These are phyloP conservation scores for Tetragonula carbonaria DNA, from an alignment of 2,888 invertebrate genomes.

Conservation along the genomic window DNA sequence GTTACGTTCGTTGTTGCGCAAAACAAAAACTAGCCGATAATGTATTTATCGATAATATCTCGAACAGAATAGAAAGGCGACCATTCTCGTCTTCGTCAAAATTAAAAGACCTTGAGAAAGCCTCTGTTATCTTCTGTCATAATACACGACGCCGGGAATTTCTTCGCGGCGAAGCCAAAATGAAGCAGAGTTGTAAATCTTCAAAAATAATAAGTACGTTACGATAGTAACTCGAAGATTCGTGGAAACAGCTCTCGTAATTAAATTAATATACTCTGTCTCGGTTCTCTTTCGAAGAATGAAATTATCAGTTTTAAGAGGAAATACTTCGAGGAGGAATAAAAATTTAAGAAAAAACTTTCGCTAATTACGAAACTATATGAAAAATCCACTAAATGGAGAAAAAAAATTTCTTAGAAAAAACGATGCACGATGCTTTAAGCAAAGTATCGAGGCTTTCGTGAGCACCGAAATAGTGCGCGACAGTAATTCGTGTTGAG, in stretches of 20 bases:
- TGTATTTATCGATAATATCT: conserved; percentile 1
- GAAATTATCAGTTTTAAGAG: neutral
- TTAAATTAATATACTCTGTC: neutral
- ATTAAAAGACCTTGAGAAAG: neutral
- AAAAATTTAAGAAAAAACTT: too few species aligned
- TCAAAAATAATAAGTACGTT: too few species aligned
- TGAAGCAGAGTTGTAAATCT: neutral
- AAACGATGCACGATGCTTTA: neutral
- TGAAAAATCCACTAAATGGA: neutral
- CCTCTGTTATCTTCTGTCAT: neutral
- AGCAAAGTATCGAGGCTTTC: neutral
- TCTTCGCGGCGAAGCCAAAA: neutral
- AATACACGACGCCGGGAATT: neutral
- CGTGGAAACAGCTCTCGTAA: neutral
- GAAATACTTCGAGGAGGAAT: too few species aligned
- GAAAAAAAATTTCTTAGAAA: neutral
- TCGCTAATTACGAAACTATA: too few species aligned
- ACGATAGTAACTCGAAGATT: too few species aligned
- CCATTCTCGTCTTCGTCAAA: neutral
- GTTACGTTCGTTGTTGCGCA: conserved; percentile 6
- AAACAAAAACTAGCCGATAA: neutral
- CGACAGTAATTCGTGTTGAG: neutral
- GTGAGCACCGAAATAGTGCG: neutral
- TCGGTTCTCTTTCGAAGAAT: neutral
- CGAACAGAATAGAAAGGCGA: neutral